These are phyloP conservation scores for Auanema freiburgensis DNA, from an alignment of 2,888 invertebrate genomes.

Conservation along the genomic window DNA sequence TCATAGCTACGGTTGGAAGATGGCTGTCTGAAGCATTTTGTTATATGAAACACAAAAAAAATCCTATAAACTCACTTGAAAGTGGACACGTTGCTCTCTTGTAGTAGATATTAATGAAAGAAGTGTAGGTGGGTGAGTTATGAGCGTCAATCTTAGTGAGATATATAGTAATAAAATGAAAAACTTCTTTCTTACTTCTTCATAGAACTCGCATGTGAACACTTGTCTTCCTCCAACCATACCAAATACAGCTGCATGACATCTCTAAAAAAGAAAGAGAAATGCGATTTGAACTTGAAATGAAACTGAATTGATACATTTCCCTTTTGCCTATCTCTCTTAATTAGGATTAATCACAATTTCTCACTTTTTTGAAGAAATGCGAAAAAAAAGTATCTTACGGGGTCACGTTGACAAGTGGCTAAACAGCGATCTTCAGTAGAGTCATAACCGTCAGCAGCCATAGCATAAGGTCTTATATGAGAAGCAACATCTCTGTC, in stretches of 20 bases:
- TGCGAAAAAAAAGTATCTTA: constrained; percentile 11
- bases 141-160: constrained; percentile 18
- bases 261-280: constrained; percentile 43
- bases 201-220: constrained; percentile 63
- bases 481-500: constrained; percentile 58
- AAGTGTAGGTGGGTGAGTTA: constrained; percentile 51
- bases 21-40: constrained; percentile 30
- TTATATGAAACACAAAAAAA: too few relatives aligned
- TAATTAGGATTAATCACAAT: not conserved
- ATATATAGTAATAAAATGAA: too few relatives aligned
- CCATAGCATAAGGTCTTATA: constrained; percentile 55
- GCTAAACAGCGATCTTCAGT: constrained; percentile 61
- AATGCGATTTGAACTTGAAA: too few relatives aligned
- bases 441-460: constrained; percentile 53
- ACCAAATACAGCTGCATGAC: constrained; percentile 60
- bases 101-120: constrained; percentile 60
- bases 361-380: not conserved
- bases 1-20: constrained; percentile 43
- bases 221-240: constrained; percentile 61
- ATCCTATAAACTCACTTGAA: constrained; percentile 22
- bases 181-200: constrained; percentile 32
- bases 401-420: constrained; percentile 53
- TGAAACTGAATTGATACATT: not conserved
- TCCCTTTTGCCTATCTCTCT: not conserved
- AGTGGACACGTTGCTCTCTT: constrained; percentile 45